Base-by-base conservation (phyloP, 2,888 invertebrate genomes). In the Drosophila maculinotata region DNA sequence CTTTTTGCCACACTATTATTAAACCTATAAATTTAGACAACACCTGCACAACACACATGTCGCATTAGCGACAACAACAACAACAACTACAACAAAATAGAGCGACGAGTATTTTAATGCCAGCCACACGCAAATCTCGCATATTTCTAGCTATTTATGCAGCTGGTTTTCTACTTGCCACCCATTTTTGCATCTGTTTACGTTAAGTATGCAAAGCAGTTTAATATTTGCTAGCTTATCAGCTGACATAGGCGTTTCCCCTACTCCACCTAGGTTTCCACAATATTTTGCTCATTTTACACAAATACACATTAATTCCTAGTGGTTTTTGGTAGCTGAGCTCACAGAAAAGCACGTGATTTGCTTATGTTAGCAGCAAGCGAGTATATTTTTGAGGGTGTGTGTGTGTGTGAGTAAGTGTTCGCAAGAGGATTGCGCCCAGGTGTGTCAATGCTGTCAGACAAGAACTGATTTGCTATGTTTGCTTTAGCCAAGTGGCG, bases 281-380 rank as follows among this genome's bases (percentile, higher is more conserved):
- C 56, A 51, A 62, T 70, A 69, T 64, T 64, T 73, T 48, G 17
- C 64, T 38, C 59, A 69, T 56, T 76, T 72, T 57, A 72, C 69
- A 69, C 69, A 69, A 76, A 64, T 68, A 59, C 35, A 48, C 76
- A 86, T 70, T 79, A 70, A 69, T 71, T 83, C 57, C 41, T 35
- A 36, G 59, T 45, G 51, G 69, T 44, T 62, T 66, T 62, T 42
- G 31, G 38, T 41, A 52, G 69, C 58, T 62, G 42, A 79, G 69
- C 63, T 85, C 64, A 58, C 59, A 53, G 28, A 58, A 69, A 66
- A 67, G 78, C 75, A 81, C 87, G 87, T 87, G 79, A 87, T 81
- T 68, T 67, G 82, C 78, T 66, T 82, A 60, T 66, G 69, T 59
- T 44, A 80, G 67, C 44, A 63, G 73, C 67, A 53, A 58, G n/a